Evolutionary conservation across 1,140 invertebrate species (phyloP).

Genomic region (Bombus affinis): DNA sequence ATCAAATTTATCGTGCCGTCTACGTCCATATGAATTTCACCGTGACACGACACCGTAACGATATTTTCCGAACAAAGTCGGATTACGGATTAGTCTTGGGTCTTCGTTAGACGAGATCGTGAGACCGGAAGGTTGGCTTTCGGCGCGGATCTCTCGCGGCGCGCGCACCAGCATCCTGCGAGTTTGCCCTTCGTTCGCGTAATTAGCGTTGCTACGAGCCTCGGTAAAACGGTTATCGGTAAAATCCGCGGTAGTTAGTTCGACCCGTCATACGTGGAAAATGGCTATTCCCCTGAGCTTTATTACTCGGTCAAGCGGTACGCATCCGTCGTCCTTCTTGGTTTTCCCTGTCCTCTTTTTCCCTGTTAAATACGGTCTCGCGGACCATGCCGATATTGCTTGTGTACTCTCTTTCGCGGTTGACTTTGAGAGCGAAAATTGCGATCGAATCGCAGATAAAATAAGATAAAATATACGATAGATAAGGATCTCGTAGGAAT

Average conservation of each 20-base stretch:
- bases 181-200: constrained; percentile 19
- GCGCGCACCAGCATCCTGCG: neutral
- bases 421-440: neutral
- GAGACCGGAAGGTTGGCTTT: constrained; percentile 27
- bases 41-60: neutral
- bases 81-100: neutral
- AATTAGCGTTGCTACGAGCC: neutral
- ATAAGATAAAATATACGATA: rapidly evolving
- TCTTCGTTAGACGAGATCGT: constrained; percentile 24
- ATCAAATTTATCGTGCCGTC: neutral
- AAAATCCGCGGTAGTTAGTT: neutral
- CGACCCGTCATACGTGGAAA: neutral
- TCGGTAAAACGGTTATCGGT: neutral
- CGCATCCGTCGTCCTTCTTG: neutral
- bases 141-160: neutral
- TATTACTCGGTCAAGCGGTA: neutral
- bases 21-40: neutral
- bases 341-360: neutral
- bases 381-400: neutral
- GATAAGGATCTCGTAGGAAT: no score
- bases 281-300: neutral
- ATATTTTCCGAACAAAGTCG: neutral
- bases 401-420: neutral
- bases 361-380: neutral
- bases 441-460: neutral